Conservation (phyloP, 1,140 invertebrate genomes). For the Papilio glaucus region DNA sequence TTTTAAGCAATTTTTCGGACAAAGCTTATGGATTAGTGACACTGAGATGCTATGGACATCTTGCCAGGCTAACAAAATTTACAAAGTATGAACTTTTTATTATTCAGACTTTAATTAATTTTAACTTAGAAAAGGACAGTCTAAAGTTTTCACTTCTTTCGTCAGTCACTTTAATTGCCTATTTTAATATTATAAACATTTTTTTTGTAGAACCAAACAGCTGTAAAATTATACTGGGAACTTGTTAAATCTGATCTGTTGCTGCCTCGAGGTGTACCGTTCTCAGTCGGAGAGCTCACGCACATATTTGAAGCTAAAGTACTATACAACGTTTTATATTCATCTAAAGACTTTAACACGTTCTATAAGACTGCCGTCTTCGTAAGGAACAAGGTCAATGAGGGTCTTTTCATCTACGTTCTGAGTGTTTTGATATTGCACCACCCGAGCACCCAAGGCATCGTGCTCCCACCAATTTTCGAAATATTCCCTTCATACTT, state of each 20-base stretch:
- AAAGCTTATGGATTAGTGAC: too few relatives aligned
- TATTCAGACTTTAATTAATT: too few relatives aligned
- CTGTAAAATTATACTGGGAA: constrained; percentile 84
- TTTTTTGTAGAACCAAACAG: constrained; percentile 81
- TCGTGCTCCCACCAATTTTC: constrained; percentile 86
- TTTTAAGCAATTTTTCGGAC: too few relatives aligned
- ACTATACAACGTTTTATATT: constrained; percentile 87
- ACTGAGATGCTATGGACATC: too few relatives aligned
- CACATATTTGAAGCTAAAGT: constrained; percentile 84
- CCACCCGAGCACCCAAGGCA: constrained; percentile 84
- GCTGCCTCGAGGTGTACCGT: constrained; percentile 84
- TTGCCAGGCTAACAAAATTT: too few relatives aligned
- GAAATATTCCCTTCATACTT: constrained; percentile 87
- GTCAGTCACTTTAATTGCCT: too few relatives aligned
- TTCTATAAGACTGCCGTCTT: constrained; percentile 85
- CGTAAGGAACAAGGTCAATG: constrained; percentile 85
- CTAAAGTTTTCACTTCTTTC: too few relatives aligned
- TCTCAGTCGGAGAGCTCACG: constrained; percentile 82
- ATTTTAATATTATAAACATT: too few relatives aligned
- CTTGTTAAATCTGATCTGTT: constrained; percentile 80
- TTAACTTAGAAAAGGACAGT: too few relatives aligned
- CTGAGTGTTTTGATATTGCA: constrained; percentile 84
- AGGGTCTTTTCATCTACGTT: constrained; percentile 85
- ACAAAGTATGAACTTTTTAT: too few relatives aligned
- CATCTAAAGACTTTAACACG: constrained; percentile 85